Evolutionary conservation across 2,888 invertebrate species (phyloP), one percentile per base, ranked within the genome.

Genomic region (Hemicrepidius hirtus): DNA sequence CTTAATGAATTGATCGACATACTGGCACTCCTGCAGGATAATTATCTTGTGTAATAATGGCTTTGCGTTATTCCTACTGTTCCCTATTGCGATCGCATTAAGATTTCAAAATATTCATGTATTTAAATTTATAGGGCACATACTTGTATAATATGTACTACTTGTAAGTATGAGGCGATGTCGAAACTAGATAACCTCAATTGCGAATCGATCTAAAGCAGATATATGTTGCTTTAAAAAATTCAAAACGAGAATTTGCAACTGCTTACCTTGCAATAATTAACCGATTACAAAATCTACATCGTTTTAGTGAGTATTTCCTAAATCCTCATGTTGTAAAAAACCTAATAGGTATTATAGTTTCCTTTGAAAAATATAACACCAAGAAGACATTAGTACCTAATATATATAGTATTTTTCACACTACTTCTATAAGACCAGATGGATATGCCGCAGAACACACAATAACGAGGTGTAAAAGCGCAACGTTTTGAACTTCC

Each of bases 1-100:
- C 68, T 63, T 60, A 68, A 68, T 68, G 60, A 68, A 69, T 69
- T 69, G 63, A 46, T 63, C 37, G 63, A 44, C 63, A 62, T 55
- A 35, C 63, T 63, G 68, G 49, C 63, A 69, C 69, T 63, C 69
- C 69, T 41, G 69, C 37, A 41, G 13, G 69, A 69, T 63, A 53
- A 16, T 44, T 63, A 69, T 69, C 69, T 69, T 55, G 32, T 32
- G 68, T 55, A 63, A 63, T 69, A 69, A 40, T 55, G 63, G 55
- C 55, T 60, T 63, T 62, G 62, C 63, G 55, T 63, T 68, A 62
- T 62, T 55, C 49, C 50, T 40, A 20, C 40, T 69, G 53, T 63
- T 44, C 55, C 53, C 28, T 55, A 69, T 37, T 63, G 16, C 55
- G 37, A 63, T 55, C 68, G 46, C 50, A 64, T 64, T 65, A 65